Evolutionary conservation across 2,113 vertebrate genomes (phyloP), one percentile per base, ranked within the genome.

Genomic region (Rana temporaria): DNA sequence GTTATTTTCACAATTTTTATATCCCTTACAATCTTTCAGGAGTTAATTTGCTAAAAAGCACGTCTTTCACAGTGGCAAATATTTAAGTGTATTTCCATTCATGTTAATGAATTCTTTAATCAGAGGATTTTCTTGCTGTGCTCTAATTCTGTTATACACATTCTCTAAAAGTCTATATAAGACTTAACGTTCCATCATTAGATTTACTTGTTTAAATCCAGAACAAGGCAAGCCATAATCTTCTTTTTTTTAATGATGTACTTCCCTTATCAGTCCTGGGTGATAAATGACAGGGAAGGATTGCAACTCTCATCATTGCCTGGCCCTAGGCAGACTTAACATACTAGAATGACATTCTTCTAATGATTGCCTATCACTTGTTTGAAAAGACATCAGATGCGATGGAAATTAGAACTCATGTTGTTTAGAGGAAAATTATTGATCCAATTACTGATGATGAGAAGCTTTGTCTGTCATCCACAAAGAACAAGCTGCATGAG

Each of bases 391-490:
- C 55, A 74, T 74, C 71, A 74, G 71, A 74, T 74, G 71, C 32
- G 55, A 60, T 60, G 71, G 55, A 74, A 74, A 74, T 74, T 56
- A 74, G 71, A 74, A 74, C 57, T 74, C 71, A 74, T 74, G 71
- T 74, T 74, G 71, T 74, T 74, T 74, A 74, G 71, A 74, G 55
- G 30, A 74, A 74, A 74, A 60, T 57, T 74, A 74, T 74, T 60
- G 71, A 74, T 74, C 56, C 71, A 74, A 74, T 74, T 74, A 74
- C 71, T 8, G 38, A 60, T 74, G 71, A 74, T 74, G 71, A 74
- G 71, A 74, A 60, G 71, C 71, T 74, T 74, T 74, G 71, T 74
- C 30, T 74, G 57, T 32, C 71, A 74, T 38, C 71, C 71, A 74
- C 55, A 74, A 16, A 59, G 71, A 60, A 74, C 71, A 74, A 74